Percentiles rank a stretch among this genome's conserved stretches.
These are phyloP conservation scores for Stenchaetothrips biformis DNA, from an alignment of 2,888 invertebrate species.

Conservation along the genomic window DNA sequence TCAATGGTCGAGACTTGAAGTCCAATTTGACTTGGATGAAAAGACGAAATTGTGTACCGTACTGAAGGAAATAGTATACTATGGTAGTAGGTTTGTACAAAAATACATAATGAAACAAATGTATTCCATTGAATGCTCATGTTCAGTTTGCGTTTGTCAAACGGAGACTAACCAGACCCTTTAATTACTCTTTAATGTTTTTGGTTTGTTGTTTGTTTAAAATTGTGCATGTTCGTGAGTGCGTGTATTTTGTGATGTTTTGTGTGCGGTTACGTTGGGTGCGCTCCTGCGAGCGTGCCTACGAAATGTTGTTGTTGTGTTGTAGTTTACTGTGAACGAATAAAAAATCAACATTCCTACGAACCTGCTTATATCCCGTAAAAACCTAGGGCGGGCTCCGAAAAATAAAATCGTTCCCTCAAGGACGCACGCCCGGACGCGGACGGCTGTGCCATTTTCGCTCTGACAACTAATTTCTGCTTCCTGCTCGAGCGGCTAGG, in stretches of 20 bases:
- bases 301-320: neutral
- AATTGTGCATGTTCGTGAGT: neutral
- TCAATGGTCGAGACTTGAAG: too few relatives aligned
- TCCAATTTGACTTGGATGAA: too few relatives aligned
- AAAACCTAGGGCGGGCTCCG: too few relatives aligned
- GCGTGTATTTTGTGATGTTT: neutral
- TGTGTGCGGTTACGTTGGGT: neutral
- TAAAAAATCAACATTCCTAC: neutral
- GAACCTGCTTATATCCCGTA: too few relatives aligned
- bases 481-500: neutral
- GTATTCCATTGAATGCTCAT: constrained; percentile 20
- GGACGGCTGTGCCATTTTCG: too few relatives aligned
- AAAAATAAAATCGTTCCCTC: too few relatives aligned
- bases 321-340: neutral
- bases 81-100: too few relatives aligned
- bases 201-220: neutral
- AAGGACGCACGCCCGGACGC: too few relatives aligned
- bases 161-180: neutral
- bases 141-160: neutral
- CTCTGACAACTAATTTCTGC: neutral
- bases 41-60: too few relatives aligned
- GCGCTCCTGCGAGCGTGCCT: too few relatives aligned
- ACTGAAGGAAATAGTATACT: too few relatives aligned
- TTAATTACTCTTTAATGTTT: neutral
- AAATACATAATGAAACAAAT: neutral